A percentile compares a stretch with the other conserved stretches of the same genome.
Conservation (phyloP, 1,140 invertebrate genomes). For the Periplaneta americana region DNA sequence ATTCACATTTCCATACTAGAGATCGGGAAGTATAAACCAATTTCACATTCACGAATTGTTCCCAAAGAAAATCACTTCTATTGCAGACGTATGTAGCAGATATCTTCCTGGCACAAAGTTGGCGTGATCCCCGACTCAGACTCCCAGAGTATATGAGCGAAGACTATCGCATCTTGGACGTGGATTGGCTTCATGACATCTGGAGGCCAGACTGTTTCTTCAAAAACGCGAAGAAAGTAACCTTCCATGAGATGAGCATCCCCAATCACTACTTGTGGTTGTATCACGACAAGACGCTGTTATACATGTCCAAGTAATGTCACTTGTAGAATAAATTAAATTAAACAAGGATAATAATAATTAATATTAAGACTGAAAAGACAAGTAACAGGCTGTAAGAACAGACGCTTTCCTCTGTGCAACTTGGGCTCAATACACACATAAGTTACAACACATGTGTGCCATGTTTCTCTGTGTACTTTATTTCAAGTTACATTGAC, state of each 20-base stretch:
- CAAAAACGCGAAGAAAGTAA: slow-evolving; percentile 89
- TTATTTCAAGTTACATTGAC: too few relatives aligned
- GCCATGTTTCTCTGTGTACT: too few relatives aligned
- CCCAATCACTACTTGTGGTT: slow-evolving; percentile 90
- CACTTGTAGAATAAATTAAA: too few relatives aligned
- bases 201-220: slow-evolving; percentile 91
- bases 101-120: slow-evolving; percentile 87
- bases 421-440: too few relatives aligned
- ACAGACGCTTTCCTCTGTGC: too few relatives aligned
- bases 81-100: slow-evolving; percentile 85
- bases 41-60: too few relatives aligned
- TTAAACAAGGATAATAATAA: too few relatives aligned
- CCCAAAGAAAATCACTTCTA: slow-evolving; percentile 15
- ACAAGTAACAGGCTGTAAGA: too few relatives aligned
- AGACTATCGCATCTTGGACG: slow-evolving; percentile 83
- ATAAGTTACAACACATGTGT: too few relatives aligned
- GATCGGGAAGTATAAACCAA: too few relatives aligned
- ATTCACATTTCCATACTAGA: too few relatives aligned
- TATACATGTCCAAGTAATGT: slow-evolving; percentile 91
- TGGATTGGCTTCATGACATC: slow-evolving; percentile 85
- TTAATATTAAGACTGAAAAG: too few relatives aligned
- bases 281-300: slow-evolving; percentile 82
- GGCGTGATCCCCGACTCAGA: slow-evolving; percentile 79
- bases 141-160: slow-evolving; percentile 89
- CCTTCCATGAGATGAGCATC: slow-evolving; percentile 91